Evolutionary conservation across 1,140 invertebrate species (phyloP), one percentile per base, ranked within the genome.

Genomic region (Pectinophora gossypiella): DNA sequence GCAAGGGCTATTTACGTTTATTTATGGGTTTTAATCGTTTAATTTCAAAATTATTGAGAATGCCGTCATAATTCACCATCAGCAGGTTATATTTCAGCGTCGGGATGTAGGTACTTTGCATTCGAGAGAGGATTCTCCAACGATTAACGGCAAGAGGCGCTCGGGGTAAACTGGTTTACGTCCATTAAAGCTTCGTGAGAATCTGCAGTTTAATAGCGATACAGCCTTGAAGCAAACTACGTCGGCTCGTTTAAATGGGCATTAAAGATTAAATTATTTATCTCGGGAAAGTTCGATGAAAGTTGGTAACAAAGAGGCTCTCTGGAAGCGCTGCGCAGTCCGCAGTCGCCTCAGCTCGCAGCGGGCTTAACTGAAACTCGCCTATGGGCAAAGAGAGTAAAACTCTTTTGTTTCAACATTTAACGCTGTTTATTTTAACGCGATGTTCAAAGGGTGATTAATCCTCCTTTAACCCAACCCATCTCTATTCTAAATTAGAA

Each of bases 251-350:
- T 73, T 75, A 76, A 78, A 81, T 71, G 63, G 68, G 49, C 66
- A 77, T 78, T 76, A 75, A 73, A 76, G 69, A 78, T 81, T 76
- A 76, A 78, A 76, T 72, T 76, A 80, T 80, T 73, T 80, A 78
- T 80, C 67, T 72, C 66, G 43, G 51, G 59, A 76, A 75, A 78
- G 69, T 73, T 80, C 47, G 47, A 63, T 57, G 59, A 64, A 72
- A 75, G 45, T 72, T 71, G 59, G 54, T 56, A 68, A 80, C 69
- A 72, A 75, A 75, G 73, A 64, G 55, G 48, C 43, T 55, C 35
- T 58, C 59, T 38, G 54, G 61, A 59, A 54, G 42, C 49, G 56
- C 43, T 36, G 45, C 48, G 52, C 48, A 43, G 52, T 16, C 38
- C 36, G 54, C 57, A 15, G 43, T 36, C 20, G 27, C 40, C 19